A percentile compares a stretch with the other conserved stretches of the same genome.
Conservation (phyloP, 2,888 invertebrate genomes). For the Laspeyria flexula region DNA sequence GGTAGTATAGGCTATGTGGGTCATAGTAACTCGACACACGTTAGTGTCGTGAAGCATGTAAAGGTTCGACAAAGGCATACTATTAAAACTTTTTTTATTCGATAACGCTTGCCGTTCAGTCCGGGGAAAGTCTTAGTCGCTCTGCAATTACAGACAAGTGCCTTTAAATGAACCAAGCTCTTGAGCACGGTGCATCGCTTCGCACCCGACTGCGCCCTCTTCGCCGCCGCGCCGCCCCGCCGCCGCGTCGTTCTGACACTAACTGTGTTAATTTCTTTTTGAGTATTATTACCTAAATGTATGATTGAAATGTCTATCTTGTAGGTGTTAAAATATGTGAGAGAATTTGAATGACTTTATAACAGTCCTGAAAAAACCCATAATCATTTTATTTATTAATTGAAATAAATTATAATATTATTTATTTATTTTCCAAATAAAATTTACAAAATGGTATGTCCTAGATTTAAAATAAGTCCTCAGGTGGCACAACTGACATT, state of each 20-base stretch:
- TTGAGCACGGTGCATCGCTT: constrained; percentile 84
- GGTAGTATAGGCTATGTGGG: constrained; percentile 23
- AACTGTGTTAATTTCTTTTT: constrained; percentile 74
- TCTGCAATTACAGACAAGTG: constrained; percentile 85
- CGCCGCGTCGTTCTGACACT: constrained; percentile 62
- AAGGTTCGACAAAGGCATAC: constrained; percentile 65
- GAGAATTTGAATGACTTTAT: too few relatives aligned
- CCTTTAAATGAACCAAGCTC: constrained; percentile 84
- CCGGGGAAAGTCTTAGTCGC: constrained; percentile 79
- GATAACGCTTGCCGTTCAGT: constrained; percentile 71
- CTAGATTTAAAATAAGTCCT: neutral
- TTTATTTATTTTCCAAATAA: too few relatives aligned
- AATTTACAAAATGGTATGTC: neutral
- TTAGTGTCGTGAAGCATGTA: constrained; percentile 42
- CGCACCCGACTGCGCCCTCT: constrained; percentile 75
- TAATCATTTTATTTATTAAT: too few relatives aligned
- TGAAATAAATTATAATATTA: too few relatives aligned
- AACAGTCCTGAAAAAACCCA: too few relatives aligned
- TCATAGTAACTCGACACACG: constrained; percentile 44
- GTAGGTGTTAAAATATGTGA: neutral
- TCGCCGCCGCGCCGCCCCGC: constrained; percentile 60
- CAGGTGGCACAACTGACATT: constrained; percentile 7
- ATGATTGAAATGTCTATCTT: constrained; percentile 34
- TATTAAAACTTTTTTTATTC: constrained; percentile 82
- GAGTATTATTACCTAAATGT: constrained; percentile 49